Conservation (phyloP, 2,888 invertebrate genomes). For the Mellilla xanthometata region DNA sequence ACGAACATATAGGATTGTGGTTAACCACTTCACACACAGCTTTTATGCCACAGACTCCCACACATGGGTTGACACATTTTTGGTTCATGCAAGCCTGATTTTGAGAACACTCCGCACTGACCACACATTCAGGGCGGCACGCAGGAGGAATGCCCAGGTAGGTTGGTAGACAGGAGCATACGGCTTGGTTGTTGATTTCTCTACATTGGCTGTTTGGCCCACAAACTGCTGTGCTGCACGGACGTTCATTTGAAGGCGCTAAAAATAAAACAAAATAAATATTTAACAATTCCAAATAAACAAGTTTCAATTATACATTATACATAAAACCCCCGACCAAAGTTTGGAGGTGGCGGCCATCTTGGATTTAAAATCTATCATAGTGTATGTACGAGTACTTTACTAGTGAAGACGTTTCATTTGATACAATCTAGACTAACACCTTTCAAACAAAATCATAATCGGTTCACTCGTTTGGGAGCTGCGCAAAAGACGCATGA, state of each 20-base stretch:
- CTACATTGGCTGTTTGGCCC: slow-evolving; percentile 88
- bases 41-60: slow-evolving; percentile 86
- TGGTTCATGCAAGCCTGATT: slow-evolving; percentile 87
- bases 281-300: no score
- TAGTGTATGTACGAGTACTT: no score
- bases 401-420: no score
- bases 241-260: slow-evolving; percentile 67
- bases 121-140: slow-evolving; percentile 88
- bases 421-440: no score
- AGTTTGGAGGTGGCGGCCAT: no score
- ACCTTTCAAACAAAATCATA: no score
- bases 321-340: no score
- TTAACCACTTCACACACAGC: slow-evolving; percentile 86
- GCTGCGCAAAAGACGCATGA: no score
- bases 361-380: no score
- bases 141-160: slow-evolving; percentile 88
- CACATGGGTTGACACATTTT: slow-evolving; percentile 88
- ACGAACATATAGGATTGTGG: slow-evolving; percentile 89
- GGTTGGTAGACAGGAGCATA: slow-evolving; percentile 87
- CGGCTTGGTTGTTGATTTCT: slow-evolving; percentile 84
- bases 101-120: slow-evolving; percentile 87
- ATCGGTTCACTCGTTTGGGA: no score
- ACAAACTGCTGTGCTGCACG: slow-evolving; percentile 88
- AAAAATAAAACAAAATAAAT: slow-evolving; percentile 11
- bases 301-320: no score